Evolutionary conservation across 2,888 invertebrate species (phyloP).

Genomic region (Junonia oenone): DNA sequence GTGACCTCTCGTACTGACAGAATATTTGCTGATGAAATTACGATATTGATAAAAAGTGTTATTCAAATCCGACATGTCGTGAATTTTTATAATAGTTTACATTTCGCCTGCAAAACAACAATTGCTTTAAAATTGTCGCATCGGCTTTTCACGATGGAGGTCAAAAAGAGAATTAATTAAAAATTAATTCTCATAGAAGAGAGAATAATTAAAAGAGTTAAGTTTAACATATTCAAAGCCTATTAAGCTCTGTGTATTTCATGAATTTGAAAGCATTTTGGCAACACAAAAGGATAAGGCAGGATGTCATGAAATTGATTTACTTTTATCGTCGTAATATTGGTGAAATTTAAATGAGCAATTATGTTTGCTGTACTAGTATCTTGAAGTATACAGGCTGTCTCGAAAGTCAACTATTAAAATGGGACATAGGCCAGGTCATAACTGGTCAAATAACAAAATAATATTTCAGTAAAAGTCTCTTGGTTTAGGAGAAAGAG

Average conservation of each 20-base stretch:
- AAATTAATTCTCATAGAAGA: conserved; percentile 21
- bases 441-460: too few species aligned
- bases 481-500: too few species aligned
- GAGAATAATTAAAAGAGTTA: conserved; percentile 35
- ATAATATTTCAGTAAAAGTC: too few species aligned
- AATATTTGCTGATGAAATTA: background rate
- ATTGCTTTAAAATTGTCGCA: background rate
- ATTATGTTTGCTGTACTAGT: background rate
- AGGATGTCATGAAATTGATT: background rate
- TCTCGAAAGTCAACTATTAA: too few species aligned
- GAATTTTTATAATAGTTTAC: background rate
- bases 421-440: too few species aligned
- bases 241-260: conserved; percentile 26
- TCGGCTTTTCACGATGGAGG: background rate
- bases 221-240: conserved; percentile 30
- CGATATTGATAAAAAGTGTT: background rate
- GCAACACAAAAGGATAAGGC: background rate
- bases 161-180: conserved; percentile 22
- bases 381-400: too few species aligned
- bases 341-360: background rate
- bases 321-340: background rate
- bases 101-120: background rate
- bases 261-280: conserved; percentile 18
- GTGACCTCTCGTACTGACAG: background rate
- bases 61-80: background rate